Evolutionary conservation across 2,888 invertebrate genomes (phyloP).

Genomic region (Beris chalybata): DNA sequence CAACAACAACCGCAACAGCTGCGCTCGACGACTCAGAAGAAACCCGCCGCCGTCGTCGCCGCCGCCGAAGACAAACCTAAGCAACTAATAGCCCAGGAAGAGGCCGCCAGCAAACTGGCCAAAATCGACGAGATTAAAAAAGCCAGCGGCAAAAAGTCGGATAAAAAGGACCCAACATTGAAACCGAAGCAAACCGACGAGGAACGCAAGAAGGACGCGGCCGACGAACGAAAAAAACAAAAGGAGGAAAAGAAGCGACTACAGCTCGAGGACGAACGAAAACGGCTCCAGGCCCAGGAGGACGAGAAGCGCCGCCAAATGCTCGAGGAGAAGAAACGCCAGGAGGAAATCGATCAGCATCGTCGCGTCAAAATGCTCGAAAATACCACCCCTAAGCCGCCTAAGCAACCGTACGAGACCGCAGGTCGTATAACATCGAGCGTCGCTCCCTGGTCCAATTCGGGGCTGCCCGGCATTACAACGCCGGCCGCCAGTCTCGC

Average conservation of each 20-base stretch:
- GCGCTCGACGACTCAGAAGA: conserved; percentile 35
- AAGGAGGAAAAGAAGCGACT: conserved; percentile 48
- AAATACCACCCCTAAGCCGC: conserved; percentile 25
- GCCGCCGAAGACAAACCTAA: conserved; percentile 15
- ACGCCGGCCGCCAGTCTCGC: conserved; percentile 56
- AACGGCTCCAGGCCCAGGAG: conserved; percentile 44
- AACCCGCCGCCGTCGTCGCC: conserved; percentile 28
- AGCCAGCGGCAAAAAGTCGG: conserved; percentile 34
- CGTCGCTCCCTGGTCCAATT: conserved; percentile 53
- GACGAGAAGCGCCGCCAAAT: conserved; percentile 52
- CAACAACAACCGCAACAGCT: conserved; percentile 4
- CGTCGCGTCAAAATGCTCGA: conserved; percentile 47
- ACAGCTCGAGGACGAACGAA: conserved; percentile 48
- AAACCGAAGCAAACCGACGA: conserved; percentile 45
- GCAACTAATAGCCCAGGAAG: not conserved
- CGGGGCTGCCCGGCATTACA: conserved; percentile 38
- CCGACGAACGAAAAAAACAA: conserved; percentile 50
- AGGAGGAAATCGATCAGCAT: conserved; percentile 53
- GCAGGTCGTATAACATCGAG: conserved; percentile 41
- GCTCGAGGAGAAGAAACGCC: conserved; percentile 52
- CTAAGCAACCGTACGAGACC: not conserved
- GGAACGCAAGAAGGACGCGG: conserved; percentile 45
- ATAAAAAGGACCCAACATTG: conserved; percentile 24
- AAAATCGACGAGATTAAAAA: conserved; percentile 33
- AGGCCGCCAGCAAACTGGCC: not conserved